phyloP scores from a whole-genome alignment of 2,113 vertebrate species.

The Vulpes lagopus region DNA sequence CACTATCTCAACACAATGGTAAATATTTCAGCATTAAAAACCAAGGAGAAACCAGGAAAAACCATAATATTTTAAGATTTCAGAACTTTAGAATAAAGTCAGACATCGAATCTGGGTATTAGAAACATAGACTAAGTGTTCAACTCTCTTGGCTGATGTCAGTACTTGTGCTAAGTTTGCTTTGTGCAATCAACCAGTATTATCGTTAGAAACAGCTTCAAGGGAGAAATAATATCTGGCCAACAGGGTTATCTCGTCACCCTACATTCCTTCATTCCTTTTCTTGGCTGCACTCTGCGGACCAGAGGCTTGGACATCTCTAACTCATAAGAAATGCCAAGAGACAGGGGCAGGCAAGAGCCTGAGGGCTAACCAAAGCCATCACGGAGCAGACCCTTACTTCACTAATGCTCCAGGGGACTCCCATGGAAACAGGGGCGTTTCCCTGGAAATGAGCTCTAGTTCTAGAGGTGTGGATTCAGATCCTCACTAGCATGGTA shows the following conservation, averaged over 20 bases:
- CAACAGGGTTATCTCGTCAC: neutral
- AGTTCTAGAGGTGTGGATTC: neutral
- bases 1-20: slow-evolving; percentile 72
- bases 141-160: neutral
- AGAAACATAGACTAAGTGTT: slow-evolving; percentile 48
- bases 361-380: no score
- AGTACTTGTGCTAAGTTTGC: neutral
- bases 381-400: no score
- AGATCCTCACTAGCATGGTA: neutral
- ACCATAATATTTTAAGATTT: neutral
- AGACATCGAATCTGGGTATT: slow-evolving; percentile 49
- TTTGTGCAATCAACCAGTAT: neutral
- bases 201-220: neutral
- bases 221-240: neutral
- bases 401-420: fast-evolving
- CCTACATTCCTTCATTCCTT: neutral
- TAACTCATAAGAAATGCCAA: neutral
- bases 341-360: neutral
- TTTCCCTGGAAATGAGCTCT: neutral
- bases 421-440: fast-evolving
- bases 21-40: slow-evolving; percentile 77
- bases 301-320: neutral
- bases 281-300: neutral
- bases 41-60: slow-evolving; percentile 77
- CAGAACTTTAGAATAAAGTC: slow-evolving; percentile 77